Conservation (phyloP, 2,797 vertebrate species). For the Myotis vivesi region DNA sequence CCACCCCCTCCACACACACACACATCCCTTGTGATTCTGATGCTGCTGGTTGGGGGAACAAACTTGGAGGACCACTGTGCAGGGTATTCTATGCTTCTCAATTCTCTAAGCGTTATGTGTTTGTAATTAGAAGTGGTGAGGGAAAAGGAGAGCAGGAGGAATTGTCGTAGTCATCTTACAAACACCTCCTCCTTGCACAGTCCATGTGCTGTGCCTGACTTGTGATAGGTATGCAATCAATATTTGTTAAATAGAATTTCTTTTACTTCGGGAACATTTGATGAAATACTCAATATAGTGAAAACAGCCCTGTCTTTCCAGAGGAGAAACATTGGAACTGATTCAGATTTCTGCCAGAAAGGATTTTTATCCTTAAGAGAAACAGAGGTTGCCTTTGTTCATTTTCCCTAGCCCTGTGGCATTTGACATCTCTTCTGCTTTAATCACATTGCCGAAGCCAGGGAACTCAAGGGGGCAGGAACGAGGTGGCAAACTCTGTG, state of each 20-base stretch:
- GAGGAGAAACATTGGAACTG: background rate
- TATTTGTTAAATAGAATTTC: conserved; percentile 46
- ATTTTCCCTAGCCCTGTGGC: background rate
- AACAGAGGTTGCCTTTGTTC: background rate
- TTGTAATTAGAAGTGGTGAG: background rate
- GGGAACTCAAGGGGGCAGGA: too few species aligned
- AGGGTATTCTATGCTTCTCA: background rate
- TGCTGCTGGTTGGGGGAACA: background rate
- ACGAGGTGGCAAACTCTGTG: background rate
- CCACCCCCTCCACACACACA: too few species aligned
- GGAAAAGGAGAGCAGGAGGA: background rate
- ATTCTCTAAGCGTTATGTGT: background rate
- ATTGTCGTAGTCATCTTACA: background rate
- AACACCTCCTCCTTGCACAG: background rate
- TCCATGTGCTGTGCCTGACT: background rate
- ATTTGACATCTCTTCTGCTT: background rate
- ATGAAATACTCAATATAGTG: background rate
- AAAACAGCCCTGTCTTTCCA: background rate
- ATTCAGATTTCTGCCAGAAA: conserved; percentile 31
- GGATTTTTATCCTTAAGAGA: background rate
- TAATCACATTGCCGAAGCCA: background rate
- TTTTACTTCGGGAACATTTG: conserved; percentile 44
- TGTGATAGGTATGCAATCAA: background rate
- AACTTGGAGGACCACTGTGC: background rate
- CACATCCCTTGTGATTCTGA: background rate